A percentile compares a stretch with the other conserved stretches of the same genome.
phyloP scores from a whole-genome alignment of 1,140 invertebrate genomes.

The Oppia nitens region DNA sequence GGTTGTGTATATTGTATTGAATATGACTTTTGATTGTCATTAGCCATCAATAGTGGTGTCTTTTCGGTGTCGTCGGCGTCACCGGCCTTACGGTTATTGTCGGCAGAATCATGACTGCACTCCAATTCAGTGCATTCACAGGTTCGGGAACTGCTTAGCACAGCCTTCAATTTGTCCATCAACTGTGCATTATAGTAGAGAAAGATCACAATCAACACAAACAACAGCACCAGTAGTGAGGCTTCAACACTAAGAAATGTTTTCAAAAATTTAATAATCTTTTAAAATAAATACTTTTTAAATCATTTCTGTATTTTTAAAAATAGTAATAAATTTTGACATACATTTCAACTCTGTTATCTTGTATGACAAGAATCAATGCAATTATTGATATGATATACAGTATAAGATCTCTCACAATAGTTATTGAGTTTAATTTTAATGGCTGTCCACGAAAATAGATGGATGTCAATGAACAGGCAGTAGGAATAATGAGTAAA shows the following conservation, averaged over 20 bases:
- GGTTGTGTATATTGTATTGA: not conserved
- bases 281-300: too few relatives aligned
- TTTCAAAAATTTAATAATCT: too few relatives aligned
- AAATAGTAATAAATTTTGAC: conserved; percentile 7
- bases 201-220: not conserved
- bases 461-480: not conserved
- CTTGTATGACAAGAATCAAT: conserved; percentile 66
- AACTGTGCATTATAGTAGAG: not conserved
- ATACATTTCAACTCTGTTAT: conserved; percentile 63
- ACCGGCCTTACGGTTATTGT: too few relatives aligned
- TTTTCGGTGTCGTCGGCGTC: too few relatives aligned
- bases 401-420: conserved; percentile 69
- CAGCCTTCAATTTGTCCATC: not conserved
- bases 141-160: not conserved
- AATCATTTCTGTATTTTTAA: too few relatives aligned
- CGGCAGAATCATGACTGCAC: too few relatives aligned
- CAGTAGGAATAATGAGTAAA: conserved; percentile 55
- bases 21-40: not conserved
- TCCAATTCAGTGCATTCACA: not conserved
- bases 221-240: not conserved
- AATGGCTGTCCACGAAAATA: not conserved
- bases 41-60: not conserved
- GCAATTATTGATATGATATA: conserved; percentile 72
- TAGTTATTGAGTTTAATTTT: conserved; percentile 46
- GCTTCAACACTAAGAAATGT: not conserved